Conservation (phyloP, 2,797 vertebrate species). For the Sebastes steindachneri region DNA sequence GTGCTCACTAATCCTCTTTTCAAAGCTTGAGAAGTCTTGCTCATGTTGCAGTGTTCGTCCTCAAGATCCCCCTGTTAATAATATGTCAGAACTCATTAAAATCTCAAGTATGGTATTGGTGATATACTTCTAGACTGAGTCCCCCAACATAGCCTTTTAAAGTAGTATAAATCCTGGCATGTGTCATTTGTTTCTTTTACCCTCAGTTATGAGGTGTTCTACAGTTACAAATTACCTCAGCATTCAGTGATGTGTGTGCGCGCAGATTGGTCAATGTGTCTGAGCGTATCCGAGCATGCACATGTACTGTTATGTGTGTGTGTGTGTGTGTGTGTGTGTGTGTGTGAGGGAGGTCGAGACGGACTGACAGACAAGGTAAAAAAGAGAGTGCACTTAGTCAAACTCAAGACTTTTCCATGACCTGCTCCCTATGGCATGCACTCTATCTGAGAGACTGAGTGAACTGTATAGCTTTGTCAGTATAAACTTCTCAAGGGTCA, state of each 20-base stretch:
- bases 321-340: conserved; percentile 16
- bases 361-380: conserved; percentile 73
- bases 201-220: conserved; percentile 70
- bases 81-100: conserved; percentile 40
- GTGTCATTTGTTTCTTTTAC: conserved; percentile 78
- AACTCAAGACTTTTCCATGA: conserved; percentile 85
- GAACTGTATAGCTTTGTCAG: conserved; percentile 79
- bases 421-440: conserved; percentile 82
- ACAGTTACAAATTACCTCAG: conserved; percentile 80
- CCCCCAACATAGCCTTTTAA: conserved; percentile 70
- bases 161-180: conserved; percentile 67
- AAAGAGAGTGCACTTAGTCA: conserved; percentile 79
- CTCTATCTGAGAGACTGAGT: conserved; percentile 80
- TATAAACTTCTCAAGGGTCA: conserved; percentile 81
- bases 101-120: conserved; percentile 22
- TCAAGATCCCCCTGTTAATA: conserved; percentile 11
- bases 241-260: conserved; percentile 71
- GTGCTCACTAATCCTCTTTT: conserved; percentile 19
- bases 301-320: conserved; percentile 12
- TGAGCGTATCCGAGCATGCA: conserved; percentile 60
- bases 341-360: conserved; percentile 60
- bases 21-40: not conserved
- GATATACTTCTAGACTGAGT: conserved; percentile 35
- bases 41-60: not conserved
- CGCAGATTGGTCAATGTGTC: conserved; percentile 51